A percentile compares a stretch with the other conserved stretches of the same genome.
phyloP scores from a whole-genome alignment of 2,888 invertebrate species.

The Rhingia rostrata region DNA sequence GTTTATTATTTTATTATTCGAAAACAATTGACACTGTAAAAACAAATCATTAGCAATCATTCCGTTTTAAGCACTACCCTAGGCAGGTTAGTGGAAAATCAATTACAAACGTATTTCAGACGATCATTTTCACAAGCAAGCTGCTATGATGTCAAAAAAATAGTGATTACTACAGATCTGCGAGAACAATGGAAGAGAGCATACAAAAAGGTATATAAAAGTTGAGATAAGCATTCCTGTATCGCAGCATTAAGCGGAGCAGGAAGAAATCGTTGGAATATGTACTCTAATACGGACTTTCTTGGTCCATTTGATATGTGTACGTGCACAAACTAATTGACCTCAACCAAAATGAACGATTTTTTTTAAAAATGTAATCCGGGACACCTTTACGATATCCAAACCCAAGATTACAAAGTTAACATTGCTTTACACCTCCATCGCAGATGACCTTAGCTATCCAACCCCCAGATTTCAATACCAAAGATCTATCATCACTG shows the following conservation, averaged over 20 bases:
- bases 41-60: too few species aligned
- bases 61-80: too few species aligned
- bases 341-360: not conserved
- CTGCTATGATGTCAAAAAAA: not conserved
- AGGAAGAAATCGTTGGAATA: constrained; percentile 81
- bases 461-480: constrained; percentile 58
- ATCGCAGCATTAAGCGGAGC: constrained; percentile 79
- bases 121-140: too few species aligned
- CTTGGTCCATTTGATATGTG: constrained; percentile 77
- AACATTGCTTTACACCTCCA: constrained; percentile 71
- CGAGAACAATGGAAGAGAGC: constrained; percentile 78
- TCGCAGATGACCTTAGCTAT: constrained; percentile 75
- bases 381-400: constrained; percentile 79
- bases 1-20: too few species aligned
- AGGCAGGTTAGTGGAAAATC: too few species aligned
- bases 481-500: constrained; percentile 70
- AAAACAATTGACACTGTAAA: too few species aligned
- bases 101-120: too few species aligned
- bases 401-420: constrained; percentile 78
- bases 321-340: not conserved
- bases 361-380: constrained; percentile 76
- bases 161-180: constrained; percentile 79
- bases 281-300: constrained; percentile 79
- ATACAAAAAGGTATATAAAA: constrained; percentile 80
- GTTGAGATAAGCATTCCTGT: constrained; percentile 79